Percentiles rank a stretch among this genome's conserved stretches.
Evolutionary conservation across 2,888 invertebrate species (phyloP).

Genomic region (Congeria kusceri): DNA sequence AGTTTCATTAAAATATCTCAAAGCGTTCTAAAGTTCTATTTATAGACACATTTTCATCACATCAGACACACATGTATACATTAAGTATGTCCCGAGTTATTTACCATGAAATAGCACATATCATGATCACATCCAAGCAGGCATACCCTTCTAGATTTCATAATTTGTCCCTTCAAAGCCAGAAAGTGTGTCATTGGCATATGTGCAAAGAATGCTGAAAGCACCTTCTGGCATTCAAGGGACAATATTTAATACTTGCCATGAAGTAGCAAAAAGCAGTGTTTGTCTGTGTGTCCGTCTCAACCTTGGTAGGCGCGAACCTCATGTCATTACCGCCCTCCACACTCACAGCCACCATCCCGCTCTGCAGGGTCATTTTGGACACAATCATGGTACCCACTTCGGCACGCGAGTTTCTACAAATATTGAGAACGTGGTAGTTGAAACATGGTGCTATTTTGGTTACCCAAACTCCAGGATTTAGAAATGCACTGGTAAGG

Average conservation of each 20-base stretch:
- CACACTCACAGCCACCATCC: not conserved
- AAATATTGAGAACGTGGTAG: not conserved
- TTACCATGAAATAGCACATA: too few relatives aligned
- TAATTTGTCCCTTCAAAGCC: not conserved
- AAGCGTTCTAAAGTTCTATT: too few relatives aligned
- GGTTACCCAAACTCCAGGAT: constrained; percentile 8
- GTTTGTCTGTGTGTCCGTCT: not conserved
- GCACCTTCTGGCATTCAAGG: too few relatives aligned
- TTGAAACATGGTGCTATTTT: constrained; percentile 1
- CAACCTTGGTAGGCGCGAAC: not conserved
- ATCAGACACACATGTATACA: too few relatives aligned
- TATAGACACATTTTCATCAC: too few relatives aligned
- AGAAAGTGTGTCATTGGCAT: not conserved
- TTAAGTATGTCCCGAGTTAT: too few relatives aligned
- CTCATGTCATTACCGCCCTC: not conserved
- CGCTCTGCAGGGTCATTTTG: not conserved
- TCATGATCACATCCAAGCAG: not conserved
- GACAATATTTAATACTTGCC: constrained; percentile 1
- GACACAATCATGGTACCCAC: constrained; percentile 17
- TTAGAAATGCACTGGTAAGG: too few relatives aligned
- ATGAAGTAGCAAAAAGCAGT: not conserved
- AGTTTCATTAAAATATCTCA: too few relatives aligned
- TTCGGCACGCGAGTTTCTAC: not conserved
- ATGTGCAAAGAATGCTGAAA: not conserved
- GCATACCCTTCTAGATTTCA: not conserved